Conservation (phyloP, 2,113 vertebrate genomes). For the Sterrhoptilus dennistouni region DNA sequence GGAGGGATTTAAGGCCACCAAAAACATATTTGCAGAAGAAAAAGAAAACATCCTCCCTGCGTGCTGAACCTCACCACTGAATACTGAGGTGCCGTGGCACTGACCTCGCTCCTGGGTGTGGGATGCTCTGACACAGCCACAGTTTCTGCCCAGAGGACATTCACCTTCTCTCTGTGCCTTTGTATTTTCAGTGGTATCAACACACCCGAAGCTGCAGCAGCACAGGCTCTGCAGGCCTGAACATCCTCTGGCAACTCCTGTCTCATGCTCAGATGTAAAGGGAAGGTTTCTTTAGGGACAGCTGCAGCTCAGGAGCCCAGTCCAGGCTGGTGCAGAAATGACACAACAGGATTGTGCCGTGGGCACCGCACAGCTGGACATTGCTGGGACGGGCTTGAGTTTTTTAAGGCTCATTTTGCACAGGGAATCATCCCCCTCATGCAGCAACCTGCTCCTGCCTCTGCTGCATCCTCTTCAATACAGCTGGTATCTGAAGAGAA, state of each 20-base stretch:
- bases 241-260: not conserved
- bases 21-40: conserved; percentile 12
- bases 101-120: not conserved
- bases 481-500: fast-evolving
- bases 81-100: fast-evolving
- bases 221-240: not conserved
- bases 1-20: not conserved
- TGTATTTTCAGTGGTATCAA: fast-evolving
- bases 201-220: not conserved
- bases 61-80: not conserved
- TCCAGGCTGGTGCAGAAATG: not conserved
- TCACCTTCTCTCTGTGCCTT: not conserved
- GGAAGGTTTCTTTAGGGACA: fast-evolving
- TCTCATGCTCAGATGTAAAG: fast-evolving
- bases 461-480: not conserved
- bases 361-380: not conserved
- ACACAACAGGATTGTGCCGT: not conserved
- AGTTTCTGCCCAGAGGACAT: not conserved
- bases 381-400: not conserved
- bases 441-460: not conserved
- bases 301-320: not conserved
- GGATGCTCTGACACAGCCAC: not conserved
- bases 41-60: conserved; percentile 19
- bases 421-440: fast-evolving
- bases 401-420: not conserved